Conservation (phyloP, 2,888 invertebrate genomes). For the Tetrapedia diversipes region DNA sequence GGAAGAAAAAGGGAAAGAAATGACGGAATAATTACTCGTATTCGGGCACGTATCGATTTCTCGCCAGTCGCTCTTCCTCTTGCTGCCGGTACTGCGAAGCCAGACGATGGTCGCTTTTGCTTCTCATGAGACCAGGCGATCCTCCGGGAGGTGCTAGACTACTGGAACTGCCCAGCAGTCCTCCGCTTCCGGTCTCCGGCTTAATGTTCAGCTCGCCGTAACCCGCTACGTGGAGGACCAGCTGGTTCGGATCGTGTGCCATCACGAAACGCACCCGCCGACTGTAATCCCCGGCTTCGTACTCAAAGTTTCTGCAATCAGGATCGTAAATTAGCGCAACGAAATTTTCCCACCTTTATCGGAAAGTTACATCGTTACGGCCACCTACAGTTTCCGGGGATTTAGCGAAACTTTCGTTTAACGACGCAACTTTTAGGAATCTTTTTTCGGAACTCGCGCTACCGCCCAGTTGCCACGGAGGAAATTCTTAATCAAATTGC, state of each 20-base stretch:
- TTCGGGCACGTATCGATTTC: conserved; percentile 82
- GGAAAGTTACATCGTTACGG: not conserved
- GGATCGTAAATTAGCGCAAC: conserved; percentile 29
- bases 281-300: conserved; percentile 95
- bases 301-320: conserved; percentile 91
- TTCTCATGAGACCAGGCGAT: conserved; percentile 92
- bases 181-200: conserved; percentile 83
- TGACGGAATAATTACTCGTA: conserved; percentile 78
- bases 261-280: conserved; percentile 93
- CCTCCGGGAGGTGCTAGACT: conserved; percentile 86
- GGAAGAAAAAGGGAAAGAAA: not conserved
- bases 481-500: not conserved
- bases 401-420: conserved; percentile 9
- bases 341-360: not conserved
- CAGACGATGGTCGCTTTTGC: conserved; percentile 96
- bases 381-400: not conserved
- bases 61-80: conserved; percentile 85
- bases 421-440: conserved; percentile 2
- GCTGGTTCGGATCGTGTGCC: conserved; percentile 95
- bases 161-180: conserved; percentile 81
- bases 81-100: conserved; percentile 95
- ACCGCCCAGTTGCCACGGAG: not conserved
- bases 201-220: conserved; percentile 95
- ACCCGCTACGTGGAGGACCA: conserved; percentile 93
- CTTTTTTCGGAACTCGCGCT: too few species aligned